Base-by-base conservation (phyloP, 2,797 vertebrate species). In the Chanos chanos region DNA sequence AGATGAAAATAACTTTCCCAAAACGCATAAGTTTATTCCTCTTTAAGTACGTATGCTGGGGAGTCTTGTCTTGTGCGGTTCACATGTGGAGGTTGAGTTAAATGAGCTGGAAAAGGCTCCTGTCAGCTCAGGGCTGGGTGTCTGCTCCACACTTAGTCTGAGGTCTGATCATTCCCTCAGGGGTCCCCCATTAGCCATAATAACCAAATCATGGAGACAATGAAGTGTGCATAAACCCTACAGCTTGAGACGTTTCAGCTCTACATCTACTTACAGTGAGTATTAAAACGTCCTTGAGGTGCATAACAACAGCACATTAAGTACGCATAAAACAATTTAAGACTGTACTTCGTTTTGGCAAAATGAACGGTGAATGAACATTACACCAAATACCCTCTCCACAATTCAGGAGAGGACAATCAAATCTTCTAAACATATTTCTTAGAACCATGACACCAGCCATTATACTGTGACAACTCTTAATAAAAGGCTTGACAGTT, bases 111-210 rank as follows among this genome's bases (percentile, higher is more conserved):
- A 71, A 56, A 66, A 61, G 56, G 64, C 64, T 31, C 15, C 51
- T 60, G 53, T 63, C 37, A 71, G 36, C 57, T 66, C 24, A 31
- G 36, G 25, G 43, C 49, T 30, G 57, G 12, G 21, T 10, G 16
- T 68, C 49, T 60, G 31, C 52, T 61, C 63, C 33, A 9, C 43
- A 53, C 49, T 34, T 63, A 58, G 18, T 66, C 64, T 68, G 54
- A 72, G 34, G 24, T 48, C 34, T 39, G 21, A 55, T 66, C 50
- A 61, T 54, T 40, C 33, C 73, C 34, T 43, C 48, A 31, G 50
- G 71, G 61, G 9, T 50, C 40, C 50, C 52, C 58, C 61, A 62
- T 73, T 68, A 75, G 50, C 50, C 27, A 67, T 51, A 72, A 66
- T 71, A 72, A 50, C 61, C 10, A 44, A 54, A 70, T 64, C 57